Conservation (phyloP, 2,797 vertebrate species). For the Podargus strigoides region DNA sequence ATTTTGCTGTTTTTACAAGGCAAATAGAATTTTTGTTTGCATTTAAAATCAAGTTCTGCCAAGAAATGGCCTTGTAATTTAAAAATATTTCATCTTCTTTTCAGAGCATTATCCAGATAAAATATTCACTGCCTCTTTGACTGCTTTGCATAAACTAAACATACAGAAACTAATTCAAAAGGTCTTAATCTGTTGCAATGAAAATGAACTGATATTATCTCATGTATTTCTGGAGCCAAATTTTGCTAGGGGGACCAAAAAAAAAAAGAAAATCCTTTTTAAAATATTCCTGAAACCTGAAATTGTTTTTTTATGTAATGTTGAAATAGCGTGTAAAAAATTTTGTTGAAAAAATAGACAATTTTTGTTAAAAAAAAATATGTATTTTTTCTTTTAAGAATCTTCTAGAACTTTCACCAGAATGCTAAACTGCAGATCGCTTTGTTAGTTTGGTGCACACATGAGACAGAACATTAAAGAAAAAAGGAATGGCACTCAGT, state of each 20-base stretch:
- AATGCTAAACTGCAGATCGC: neutral
- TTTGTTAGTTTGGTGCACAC: neutral
- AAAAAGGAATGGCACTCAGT: neutral
- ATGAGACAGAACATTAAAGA: neutral
- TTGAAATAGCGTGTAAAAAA: neutral
- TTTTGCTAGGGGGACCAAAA: fast-evolving
- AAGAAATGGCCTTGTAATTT: neutral
- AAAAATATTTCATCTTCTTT: neutral
- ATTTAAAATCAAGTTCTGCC: neutral
- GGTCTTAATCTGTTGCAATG: neutral
- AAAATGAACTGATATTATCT: neutral
- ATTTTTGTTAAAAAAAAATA: neutral
- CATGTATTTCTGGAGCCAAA: neutral
- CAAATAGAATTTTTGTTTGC: neutral
- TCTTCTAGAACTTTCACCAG: neutral
- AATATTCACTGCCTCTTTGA: neutral
- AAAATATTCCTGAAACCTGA: neutral
- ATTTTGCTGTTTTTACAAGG: neutral
- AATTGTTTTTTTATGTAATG: neutral
- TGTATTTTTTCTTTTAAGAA: neutral
- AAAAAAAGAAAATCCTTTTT: no score
- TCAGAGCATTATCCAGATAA: neutral
- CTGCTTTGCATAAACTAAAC: neutral
- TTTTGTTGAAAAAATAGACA: neutral
- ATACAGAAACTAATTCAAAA: neutral